Percentiles rank a stretch among this genome's conserved stretches.
Evolutionary conservation across 2,113 vertebrate genomes (phyloP).

Genomic region (Eubucco bourcierii): DNA sequence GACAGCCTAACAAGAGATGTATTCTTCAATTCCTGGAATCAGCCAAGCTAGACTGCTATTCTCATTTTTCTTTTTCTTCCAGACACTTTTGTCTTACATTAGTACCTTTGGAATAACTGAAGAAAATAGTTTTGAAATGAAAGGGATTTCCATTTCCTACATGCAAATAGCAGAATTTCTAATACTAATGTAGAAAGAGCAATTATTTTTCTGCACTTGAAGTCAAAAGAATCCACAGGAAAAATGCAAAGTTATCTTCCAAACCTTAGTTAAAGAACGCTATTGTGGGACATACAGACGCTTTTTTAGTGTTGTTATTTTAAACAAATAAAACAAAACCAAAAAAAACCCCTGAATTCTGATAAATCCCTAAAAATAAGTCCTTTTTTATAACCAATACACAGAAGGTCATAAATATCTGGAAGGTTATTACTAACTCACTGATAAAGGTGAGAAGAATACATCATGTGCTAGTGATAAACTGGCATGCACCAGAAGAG

Average conservation of each 20-base stretch:
- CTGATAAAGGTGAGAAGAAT: neutral
- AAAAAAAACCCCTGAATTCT: no score
- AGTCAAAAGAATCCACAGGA: constrained; percentile 20
- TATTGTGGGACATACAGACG: neutral
- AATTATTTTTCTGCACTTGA: neutral
- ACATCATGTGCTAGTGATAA: neutral
- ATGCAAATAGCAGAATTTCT: neutral
- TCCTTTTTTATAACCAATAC: neutral
- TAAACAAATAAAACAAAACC: no score
- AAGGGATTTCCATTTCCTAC: neutral
- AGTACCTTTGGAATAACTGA: neutral
- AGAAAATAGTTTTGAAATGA: neutral
- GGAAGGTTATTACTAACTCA: neutral
- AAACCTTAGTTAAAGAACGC: neutral
- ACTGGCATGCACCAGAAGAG: neutral
- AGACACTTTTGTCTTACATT: neutral
- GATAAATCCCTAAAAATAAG: neutral
- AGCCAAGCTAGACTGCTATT: neutral
- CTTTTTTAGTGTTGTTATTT: neutral
- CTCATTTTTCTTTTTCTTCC: neutral
- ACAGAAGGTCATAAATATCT: neutral
- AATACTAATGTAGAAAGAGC: neutral
- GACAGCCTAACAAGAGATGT: neutral
- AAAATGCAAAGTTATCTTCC: neutral
- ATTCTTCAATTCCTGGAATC: neutral